Percentiles rank a stretch among this genome's conserved stretches.
phyloP scores from a whole-genome alignment of 1,140 invertebrate genomes.

The Bombus superbus region DNA sequence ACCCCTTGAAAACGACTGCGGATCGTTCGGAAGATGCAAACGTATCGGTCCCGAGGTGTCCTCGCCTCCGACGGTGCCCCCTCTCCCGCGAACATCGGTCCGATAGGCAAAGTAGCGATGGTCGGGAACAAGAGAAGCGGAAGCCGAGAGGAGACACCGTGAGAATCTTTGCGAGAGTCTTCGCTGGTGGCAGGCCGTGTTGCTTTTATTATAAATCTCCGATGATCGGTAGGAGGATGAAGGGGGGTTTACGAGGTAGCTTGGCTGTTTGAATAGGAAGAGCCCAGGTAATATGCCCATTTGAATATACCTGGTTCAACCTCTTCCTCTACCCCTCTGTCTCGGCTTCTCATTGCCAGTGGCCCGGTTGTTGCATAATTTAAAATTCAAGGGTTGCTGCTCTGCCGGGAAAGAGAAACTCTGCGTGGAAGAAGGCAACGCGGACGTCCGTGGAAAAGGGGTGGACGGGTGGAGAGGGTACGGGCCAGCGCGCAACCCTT shows the following conservation, averaged over 20 bases:
- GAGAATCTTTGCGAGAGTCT: conserved; percentile 72
- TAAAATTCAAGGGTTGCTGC: conserved; percentile 74
- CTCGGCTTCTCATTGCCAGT: conserved; percentile 11
- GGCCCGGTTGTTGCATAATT: conserved; percentile 78
- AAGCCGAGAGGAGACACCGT: conserved; percentile 57
- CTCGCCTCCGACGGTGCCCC: not conserved
- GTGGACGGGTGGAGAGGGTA: conserved; percentile 45
- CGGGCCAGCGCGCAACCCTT: conserved; percentile 65
- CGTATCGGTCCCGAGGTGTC: conserved; percentile 2
- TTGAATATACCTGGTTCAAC: conserved; percentile 76
- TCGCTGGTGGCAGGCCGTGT: conserved; percentile 70
- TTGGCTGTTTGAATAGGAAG: conserved; percentile 78
- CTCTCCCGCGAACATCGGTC: not conserved
- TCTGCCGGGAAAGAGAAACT: conserved; percentile 29
- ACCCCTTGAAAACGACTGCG: conserved; percentile 45
- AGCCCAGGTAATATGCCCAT: conserved; percentile 78
- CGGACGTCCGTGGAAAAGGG: conserved; percentile 19
- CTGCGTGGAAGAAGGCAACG: conserved; percentile 19
- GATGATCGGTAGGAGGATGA: conserved; percentile 68
- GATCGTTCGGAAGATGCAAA: conserved; percentile 56
- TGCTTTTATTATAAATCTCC: conserved; percentile 79
- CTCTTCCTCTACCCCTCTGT: conserved; percentile 38
- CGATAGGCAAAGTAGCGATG: conserved; percentile 76
- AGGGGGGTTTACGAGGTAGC: conserved; percentile 54
- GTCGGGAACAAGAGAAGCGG: conserved; percentile 12